A percentile compares a stretch with the other conserved stretches of the same genome.
These are phyloP conservation scores for Odontothrips loti DNA, from an alignment of 2,888 invertebrate genomes.

Conservation along the genomic window DNA sequence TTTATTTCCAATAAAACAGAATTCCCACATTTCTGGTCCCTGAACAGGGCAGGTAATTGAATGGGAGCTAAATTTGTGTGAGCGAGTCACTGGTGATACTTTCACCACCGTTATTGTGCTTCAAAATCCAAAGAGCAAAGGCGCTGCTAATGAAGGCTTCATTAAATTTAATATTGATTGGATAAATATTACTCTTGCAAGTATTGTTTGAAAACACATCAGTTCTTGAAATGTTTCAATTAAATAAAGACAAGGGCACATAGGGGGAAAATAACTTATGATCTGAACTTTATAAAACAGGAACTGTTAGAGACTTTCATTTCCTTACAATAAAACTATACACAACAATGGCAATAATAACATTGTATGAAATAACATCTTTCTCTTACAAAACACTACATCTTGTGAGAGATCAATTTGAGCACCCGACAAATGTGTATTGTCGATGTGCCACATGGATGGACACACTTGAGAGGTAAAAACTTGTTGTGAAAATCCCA, in stretches of 20 bases:
- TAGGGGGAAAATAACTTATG: background rate
- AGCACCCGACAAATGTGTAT: background rate
- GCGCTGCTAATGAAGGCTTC: background rate
- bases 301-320: background rate
- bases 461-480: background rate
- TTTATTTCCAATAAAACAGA: background rate
- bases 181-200: too few relatives aligned
- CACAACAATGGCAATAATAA: conserved; percentile 17
- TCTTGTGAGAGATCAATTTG: conserved; percentile 23
- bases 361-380: background rate
- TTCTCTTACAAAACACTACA: conserved; percentile 22
- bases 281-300: background rate
- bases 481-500: background rate
- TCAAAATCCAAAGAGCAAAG: background rate
- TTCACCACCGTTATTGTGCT: background rate
- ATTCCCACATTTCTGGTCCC: background rate
- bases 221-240: background rate
- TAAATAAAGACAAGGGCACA: background rate
- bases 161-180: background rate
- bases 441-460: background rate
- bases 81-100: background rate
- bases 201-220: too few relatives aligned
- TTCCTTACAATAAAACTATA: conserved; percentile 4
- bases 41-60: background rate
- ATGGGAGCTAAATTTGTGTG: background rate